A percentile compares a stretch with the other conserved stretches of the same genome.
phyloP scores from a whole-genome alignment of 2,888 invertebrate genomes.

The Dryococelus australis region DNA sequence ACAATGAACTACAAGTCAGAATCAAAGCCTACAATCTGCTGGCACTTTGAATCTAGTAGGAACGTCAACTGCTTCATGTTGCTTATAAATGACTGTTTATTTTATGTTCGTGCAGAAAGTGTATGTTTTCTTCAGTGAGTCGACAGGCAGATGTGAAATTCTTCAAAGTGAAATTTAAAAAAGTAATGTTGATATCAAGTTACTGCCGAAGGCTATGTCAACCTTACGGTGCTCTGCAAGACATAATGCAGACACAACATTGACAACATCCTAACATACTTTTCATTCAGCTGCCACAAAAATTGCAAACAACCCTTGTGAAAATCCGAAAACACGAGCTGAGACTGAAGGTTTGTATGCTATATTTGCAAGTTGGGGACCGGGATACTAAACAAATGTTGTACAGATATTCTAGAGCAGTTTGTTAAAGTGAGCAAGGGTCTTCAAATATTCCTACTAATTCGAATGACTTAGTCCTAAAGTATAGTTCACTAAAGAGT shows the following conservation, averaged over 20 bases:
- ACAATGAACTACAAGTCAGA: not conserved
- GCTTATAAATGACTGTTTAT: not conserved
- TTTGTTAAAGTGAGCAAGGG: not conserved
- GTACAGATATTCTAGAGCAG: not conserved
- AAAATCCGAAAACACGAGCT: not conserved
- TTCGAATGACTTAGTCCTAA: not conserved
- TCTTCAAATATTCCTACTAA: not conserved
- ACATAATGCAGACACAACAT: not conserved
- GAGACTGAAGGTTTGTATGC: constrained; percentile 19
- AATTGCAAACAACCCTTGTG: not conserved
- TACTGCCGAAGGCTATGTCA: constrained; percentile 17
- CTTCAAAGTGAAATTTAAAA: not conserved
- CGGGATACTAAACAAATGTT: not conserved
- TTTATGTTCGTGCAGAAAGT: constrained; percentile 4
- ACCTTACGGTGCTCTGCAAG: not conserved
- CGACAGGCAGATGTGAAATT: not conserved
- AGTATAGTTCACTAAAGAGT: not conserved
- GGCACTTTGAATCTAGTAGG: constrained; percentile 19
- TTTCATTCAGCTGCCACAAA: constrained; percentile 11
- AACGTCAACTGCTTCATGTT: not conserved
- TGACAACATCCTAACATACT: not conserved
- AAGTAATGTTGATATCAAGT: not conserved
- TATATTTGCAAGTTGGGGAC: constrained; percentile 4
- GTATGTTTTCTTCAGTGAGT: constrained; percentile 3
- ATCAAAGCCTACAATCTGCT: not conserved